These are phyloP conservation scores for Whitmania pigra DNA, from an alignment of 1,140 invertebrate genomes.

Conservation along the genomic window DNA sequence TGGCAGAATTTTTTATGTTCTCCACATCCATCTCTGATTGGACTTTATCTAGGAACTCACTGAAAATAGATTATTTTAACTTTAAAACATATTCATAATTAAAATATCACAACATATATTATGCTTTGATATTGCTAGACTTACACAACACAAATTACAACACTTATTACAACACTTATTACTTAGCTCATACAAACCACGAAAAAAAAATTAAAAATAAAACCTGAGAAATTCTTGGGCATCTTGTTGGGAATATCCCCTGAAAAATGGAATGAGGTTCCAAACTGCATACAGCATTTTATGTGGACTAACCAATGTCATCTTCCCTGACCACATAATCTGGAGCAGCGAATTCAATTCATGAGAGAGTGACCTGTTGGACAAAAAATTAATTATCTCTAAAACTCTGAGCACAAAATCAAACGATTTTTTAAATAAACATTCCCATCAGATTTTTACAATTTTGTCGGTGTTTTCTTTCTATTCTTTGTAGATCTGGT, in stretches of 20 bases:
- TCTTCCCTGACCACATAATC: slow-evolving; percentile 38
- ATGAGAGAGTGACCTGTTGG: slow-evolving; percentile 33
- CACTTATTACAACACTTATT: too few relatives aligned
- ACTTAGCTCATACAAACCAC: slow-evolving; percentile 15
- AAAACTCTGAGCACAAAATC: not conserved
- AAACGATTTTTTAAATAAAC: not conserved
- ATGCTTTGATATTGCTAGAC: too few relatives aligned
- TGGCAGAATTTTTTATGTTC: not conserved
- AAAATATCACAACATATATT: too few relatives aligned
- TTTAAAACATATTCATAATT: not conserved
- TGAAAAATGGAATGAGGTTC: slow-evolving; percentile 35
- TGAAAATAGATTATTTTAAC: slow-evolving; percentile 14
- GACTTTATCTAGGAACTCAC: slow-evolving; percentile 28
- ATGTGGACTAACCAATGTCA: slow-evolving; percentile 38
- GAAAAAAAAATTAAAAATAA: slow-evolving; percentile 11
- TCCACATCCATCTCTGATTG: slow-evolving; percentile 25
- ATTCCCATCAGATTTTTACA: not conserved
- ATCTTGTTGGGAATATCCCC: slow-evolving; percentile 39
- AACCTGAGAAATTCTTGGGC: slow-evolving; percentile 40
- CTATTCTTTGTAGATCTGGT: not conserved
- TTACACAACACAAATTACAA: not conserved
- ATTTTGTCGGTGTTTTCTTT: slow-evolving; percentile 10
- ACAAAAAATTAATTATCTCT: not conserved
- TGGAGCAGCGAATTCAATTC: slow-evolving; percentile 36
- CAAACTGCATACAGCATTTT: slow-evolving; percentile 36